Percentiles rank a stretch among this genome's conserved stretches.
These are phyloP conservation scores for Catamblyrhynchus diadema DNA, from an alignment of 2,797 vertebrate species.

Conservation along the genomic window DNA sequence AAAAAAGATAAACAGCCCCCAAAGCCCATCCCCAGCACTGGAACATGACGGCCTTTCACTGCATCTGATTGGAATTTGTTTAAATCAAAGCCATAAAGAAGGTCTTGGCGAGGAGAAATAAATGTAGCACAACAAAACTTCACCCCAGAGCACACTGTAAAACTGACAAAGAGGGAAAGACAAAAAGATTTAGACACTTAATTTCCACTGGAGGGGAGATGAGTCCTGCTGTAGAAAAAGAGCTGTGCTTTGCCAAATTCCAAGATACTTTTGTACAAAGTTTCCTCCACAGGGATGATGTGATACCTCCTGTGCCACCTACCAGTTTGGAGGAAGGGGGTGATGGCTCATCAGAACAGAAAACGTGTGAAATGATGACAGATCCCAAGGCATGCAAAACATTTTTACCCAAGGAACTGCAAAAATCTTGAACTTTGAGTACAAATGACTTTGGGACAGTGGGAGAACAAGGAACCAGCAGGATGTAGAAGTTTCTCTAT, in stretches of 20 bases:
- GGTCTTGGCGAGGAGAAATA: constrained; percentile 36
- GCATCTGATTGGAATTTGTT: neutral
- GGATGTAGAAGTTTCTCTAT: neutral
- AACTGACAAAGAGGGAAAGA: constrained; percentile 7
- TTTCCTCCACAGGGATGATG: neutral
- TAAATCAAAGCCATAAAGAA: constrained; percentile 57
- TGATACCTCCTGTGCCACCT: neutral
- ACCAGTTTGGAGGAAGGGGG: neutral
- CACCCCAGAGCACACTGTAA: constrained; percentile 4
- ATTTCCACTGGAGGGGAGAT: constrained; percentile 7
- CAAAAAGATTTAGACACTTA: neutral
- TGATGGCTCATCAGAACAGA: neutral
- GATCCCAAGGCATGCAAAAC: neutral
- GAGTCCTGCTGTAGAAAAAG: neutral
- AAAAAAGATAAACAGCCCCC: constrained; percentile 25
- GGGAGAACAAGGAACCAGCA: neutral
- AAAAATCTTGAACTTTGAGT: neutral
- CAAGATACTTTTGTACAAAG: neutral
- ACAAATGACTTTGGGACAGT: neutral
- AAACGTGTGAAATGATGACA: neutral
- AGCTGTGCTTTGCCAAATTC: neutral
- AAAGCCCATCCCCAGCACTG: constrained; percentile 10
- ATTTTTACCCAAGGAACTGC: neutral
- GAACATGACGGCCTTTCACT: constrained; percentile 1
- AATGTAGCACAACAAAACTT: constrained; percentile 25